These are phyloP conservation scores for Rhinophrynus dorsalis DNA, from an alignment of 2,797 vertebrate genomes.

Conservation along the genomic window DNA sequence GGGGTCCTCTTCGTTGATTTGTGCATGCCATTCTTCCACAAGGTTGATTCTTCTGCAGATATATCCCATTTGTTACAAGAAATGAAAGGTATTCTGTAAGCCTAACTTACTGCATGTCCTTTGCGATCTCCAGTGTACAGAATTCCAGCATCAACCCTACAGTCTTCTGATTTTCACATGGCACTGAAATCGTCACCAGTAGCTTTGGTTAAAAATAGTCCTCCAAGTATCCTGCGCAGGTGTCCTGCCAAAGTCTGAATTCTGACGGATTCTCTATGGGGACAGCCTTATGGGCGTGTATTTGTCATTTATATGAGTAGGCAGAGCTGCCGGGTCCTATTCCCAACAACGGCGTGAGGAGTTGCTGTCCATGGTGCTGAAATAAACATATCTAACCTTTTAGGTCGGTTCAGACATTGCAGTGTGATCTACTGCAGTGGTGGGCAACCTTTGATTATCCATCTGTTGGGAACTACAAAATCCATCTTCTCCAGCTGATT, in stretches of 20 bases:
- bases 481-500: too few species aligned
- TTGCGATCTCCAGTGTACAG: neutral
- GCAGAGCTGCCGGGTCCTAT: neutral
- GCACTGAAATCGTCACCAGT: slow-evolving; percentile 12
- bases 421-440: too few species aligned
- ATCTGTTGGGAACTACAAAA: too few species aligned
- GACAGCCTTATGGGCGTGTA: neutral
- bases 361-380: neutral
- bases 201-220: slow-evolving; percentile 25
- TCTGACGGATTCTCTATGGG: neutral
- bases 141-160: slow-evolving; percentile 1
- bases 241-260: neutral
- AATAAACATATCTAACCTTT: too few species aligned
- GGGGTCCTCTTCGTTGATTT: neutral
- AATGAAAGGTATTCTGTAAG: neutral
- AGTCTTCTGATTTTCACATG: slow-evolving; percentile 7
- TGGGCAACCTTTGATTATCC: too few species aligned
- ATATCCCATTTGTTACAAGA: neutral
- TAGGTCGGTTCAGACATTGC: too few species aligned
- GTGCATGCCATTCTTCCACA: neutral
- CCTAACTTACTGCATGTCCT: neutral
- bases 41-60: neutral
- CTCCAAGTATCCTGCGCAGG: neutral
- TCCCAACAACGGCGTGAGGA: neutral
- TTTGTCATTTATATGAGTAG: neutral